Conservation (phyloP, 2,113 vertebrate genomes). For the Lamprotornis superbus region DNA sequence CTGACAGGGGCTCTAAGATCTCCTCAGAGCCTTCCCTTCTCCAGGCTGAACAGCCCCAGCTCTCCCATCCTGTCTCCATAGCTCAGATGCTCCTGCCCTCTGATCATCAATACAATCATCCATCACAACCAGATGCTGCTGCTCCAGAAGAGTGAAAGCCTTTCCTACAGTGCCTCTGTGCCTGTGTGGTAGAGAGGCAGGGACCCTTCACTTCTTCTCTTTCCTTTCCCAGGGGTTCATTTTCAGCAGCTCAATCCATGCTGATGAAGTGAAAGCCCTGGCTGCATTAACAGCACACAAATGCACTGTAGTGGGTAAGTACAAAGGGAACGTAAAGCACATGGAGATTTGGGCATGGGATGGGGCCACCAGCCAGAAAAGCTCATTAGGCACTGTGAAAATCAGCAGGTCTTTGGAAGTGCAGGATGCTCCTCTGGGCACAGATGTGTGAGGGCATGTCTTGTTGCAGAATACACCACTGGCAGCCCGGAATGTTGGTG, state of each 20-base stretch:
- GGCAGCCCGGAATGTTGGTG: background rate
- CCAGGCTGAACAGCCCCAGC: background rate
- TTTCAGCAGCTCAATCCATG: conserved; percentile 16
- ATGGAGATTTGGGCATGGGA: background rate
- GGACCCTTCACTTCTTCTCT: background rate
- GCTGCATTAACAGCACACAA: conserved; percentile 40
- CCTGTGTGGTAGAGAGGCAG: background rate
- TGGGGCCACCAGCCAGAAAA: background rate
- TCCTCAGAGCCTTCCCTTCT: background rate
- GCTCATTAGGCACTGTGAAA: background rate
- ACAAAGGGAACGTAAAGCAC: background rate
- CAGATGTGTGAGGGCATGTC: background rate
- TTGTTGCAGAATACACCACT: background rate
- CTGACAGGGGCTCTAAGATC: background rate
- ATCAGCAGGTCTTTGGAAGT: background rate
- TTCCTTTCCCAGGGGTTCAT: background rate
- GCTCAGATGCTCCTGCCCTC: background rate
- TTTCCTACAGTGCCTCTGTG: background rate
- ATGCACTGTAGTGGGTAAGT: background rate
- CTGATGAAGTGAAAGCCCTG: conserved; percentile 5
- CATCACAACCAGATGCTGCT: background rate
- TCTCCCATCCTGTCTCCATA: background rate
- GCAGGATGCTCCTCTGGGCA: background rate
- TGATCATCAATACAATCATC: background rate
- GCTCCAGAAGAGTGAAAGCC: background rate